Conservation (phyloP, 2,888 invertebrate species). For the Lithosia quadra region DNA sequence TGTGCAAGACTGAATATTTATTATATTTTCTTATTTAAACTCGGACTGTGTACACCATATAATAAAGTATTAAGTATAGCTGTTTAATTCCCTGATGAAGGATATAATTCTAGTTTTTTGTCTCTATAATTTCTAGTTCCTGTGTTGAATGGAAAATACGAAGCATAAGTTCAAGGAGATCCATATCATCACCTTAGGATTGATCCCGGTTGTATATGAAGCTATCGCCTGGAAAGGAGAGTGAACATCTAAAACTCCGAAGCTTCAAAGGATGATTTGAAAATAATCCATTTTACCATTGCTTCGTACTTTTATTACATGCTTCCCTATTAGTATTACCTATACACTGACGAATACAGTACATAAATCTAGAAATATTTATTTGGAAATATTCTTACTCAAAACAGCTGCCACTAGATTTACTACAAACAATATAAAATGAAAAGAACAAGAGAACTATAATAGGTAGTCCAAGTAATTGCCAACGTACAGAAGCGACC, state of each 20-base stretch:
- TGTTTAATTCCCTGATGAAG: not conserved
- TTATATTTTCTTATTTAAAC: not conserved
- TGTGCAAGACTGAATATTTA: not conserved
- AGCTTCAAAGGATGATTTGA: not conserved
- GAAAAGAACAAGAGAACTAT: conserved; percentile 29
- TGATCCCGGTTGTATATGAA: too few species aligned
- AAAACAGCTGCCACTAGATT: not conserved
- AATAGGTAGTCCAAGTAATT: conserved; percentile 35
- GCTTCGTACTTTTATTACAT: too few species aligned
- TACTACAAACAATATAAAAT: conserved; percentile 14
- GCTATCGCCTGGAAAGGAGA: too few species aligned
- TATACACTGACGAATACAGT: too few species aligned
- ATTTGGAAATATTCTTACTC: not conserved
- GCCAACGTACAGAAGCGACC: conserved; percentile 32
- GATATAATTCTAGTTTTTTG: too few species aligned
- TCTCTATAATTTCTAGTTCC: too few species aligned
- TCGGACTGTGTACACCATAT: not conserved
- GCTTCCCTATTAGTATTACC: too few species aligned
- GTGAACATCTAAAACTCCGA: too few species aligned
- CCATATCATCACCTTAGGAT: too few species aligned
- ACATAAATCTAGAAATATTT: too few species aligned
- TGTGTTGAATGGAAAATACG: too few species aligned
- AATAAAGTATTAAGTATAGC: not conserved
- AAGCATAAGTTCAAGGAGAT: too few species aligned
- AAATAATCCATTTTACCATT: not conserved